Conservation (phyloP, 2,797 vertebrate genomes). For the Chelidonichthys spinosus region DNA sequence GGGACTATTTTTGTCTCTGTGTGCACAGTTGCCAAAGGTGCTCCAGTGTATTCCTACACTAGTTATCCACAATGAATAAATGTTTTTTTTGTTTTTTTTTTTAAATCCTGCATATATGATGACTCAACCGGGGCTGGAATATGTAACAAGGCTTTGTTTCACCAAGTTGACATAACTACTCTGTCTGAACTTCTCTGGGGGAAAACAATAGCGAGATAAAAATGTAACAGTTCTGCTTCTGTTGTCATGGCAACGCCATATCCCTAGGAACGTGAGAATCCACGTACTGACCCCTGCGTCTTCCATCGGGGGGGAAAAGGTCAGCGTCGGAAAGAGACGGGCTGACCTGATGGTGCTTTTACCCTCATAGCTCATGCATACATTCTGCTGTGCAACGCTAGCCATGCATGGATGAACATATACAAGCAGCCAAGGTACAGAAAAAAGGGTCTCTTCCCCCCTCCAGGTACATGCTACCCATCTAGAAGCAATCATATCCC, state of each 20-base stretch:
- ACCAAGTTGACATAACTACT: constrained; percentile 5
- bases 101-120: constrained; percentile 3
- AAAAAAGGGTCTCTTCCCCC: background rate
- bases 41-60: background rate
- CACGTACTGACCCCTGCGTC: constrained; percentile 17
- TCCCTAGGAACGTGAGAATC: constrained; percentile 32
- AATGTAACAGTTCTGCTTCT: constrained; percentile 16
- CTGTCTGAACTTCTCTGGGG: constrained; percentile 9
- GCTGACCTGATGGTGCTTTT: constrained; percentile 44
- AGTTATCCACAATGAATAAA: background rate
- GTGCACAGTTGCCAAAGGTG: background rate
- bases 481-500: constrained; percentile 42
- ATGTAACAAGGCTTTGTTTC: constrained; percentile 33
- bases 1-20: background rate
- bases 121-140: constrained; percentile 21
- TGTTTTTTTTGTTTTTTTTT: no score
- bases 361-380: constrained; percentile 28
- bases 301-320: constrained; percentile 43
- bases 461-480: background rate
- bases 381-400: constrained; percentile 23
- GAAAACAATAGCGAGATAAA: constrained; percentile 17
- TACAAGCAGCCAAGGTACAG: constrained; percentile 1
- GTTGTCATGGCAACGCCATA: constrained; percentile 66
- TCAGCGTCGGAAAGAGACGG: constrained; percentile 24
- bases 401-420: background rate